Base-by-base conservation (phyloP, 2,888 invertebrate species). In the Tryphoninae sp. region DNA sequence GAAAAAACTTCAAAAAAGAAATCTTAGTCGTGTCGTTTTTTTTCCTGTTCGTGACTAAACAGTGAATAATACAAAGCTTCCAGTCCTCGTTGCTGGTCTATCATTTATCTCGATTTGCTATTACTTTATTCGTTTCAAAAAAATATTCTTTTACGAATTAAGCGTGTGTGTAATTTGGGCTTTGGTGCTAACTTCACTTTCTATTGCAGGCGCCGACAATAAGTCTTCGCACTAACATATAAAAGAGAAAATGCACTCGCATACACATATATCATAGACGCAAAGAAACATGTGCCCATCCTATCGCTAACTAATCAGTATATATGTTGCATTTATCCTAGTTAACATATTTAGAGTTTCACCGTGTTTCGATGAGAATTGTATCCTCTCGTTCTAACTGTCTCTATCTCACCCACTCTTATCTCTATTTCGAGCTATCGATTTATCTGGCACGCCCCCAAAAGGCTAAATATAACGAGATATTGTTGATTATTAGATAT, bases 171-270 rank as follows among this genome's bases (percentile, higher is more conserved):
- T 83, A 81, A 85, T 84, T 82, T 80, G 83, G 85, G 85, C 84
- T 85, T 86, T 87, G 88, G 88, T 89, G 89, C 90, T 91, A 91
- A 91, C 89, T 86, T 88, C 87, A 90, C 89, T 92, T 92, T 92
- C 88, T 90, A 91, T 92, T 92, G 91, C 92, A 92, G 92, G 92
- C 92, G 92, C 92, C 92, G 92, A 92, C 92, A 92, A 92, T 92
- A 92, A 92, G 90, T 91, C 91, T 91, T 88, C 91, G 90, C 91
- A 91, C 90, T 92, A 91, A 91, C 89, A 90, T 91, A 89, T 86
- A 77, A 81, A 84, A 55, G 16, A 55, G 19, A 59, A 81, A 26
- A 71, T 40, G n/a, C 61, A 26, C 19, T 69, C 72, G 55, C 71
- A 72, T 42, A 61, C 55, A 80, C 53, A 83, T 81, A 84, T 80